Evolutionary conservation across 2,113 vertebrate species (phyloP).

Genomic region (Scomber colias): DNA sequence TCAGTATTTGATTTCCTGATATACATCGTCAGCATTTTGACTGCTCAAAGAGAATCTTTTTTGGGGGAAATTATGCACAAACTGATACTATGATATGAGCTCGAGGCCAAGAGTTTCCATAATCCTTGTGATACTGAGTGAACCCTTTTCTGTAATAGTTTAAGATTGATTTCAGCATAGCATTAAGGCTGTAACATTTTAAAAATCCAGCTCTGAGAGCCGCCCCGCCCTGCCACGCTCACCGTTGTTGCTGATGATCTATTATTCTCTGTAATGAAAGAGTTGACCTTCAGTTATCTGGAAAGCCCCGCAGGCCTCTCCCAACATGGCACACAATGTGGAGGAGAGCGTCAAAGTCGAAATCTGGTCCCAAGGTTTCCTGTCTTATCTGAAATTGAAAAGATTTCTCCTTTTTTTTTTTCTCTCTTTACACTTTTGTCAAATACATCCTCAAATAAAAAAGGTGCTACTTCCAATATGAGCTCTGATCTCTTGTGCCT

Average conservation of each 20-base stretch:
- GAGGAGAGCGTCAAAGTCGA: slow-evolving; percentile 50
- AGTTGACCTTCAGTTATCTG: slow-evolving; percentile 73
- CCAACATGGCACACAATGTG: not conserved
- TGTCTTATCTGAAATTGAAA: slow-evolving; percentile 50
- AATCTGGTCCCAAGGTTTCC: slow-evolving; percentile 39
- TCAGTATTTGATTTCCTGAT: slow-evolving; percentile 19
- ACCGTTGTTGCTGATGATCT: slow-evolving; percentile 53
- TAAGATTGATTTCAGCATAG: slow-evolving; percentile 60
- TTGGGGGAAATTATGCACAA: slow-evolving; percentile 32
- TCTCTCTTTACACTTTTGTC: slow-evolving; percentile 15
- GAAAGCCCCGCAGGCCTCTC: slow-evolving; percentile 40
- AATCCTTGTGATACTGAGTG: slow-evolving; percentile 58
- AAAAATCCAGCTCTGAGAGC: slow-evolving; percentile 49
- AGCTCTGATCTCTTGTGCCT: not conserved
- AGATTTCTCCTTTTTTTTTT: not conserved
- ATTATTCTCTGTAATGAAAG: slow-evolving; percentile 75
- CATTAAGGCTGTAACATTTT: slow-evolving; percentile 57
- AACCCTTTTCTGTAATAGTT: slow-evolving; percentile 44
- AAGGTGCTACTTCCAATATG: not conserved
- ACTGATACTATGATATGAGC: slow-evolving; percentile 27
- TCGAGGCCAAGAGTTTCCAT: slow-evolving; percentile 54
- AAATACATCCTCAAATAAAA: slow-evolving; percentile 9
- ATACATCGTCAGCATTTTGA: slow-evolving; percentile 2
- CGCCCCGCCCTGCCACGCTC: not conserved
- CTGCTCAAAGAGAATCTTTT: slow-evolving; percentile 39